Evolutionary conservation across 2,113 vertebrate species (phyloP).

Genomic region (Rynchops niger): DNA sequence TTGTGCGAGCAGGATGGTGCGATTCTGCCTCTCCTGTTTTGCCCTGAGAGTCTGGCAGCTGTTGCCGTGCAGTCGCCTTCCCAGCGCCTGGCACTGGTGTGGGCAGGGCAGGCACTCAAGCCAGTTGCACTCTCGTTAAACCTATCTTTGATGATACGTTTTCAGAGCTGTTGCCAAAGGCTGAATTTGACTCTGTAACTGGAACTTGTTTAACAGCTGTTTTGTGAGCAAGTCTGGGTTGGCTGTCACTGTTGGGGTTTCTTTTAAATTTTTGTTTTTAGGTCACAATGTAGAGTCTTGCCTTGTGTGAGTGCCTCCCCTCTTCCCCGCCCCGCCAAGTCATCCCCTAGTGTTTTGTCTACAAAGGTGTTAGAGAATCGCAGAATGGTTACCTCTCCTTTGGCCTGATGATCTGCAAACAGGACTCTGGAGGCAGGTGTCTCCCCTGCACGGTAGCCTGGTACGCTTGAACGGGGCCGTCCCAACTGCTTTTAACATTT

Average conservation of each 20-base stretch:
- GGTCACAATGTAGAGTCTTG: not conserved
- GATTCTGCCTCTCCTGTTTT: not conserved
- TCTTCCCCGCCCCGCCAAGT: not conserved
- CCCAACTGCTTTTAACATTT: not conserved
- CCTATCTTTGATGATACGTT: not conserved
- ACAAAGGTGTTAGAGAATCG: not conserved
- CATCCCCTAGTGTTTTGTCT: not conserved
- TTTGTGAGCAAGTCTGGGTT: not conserved
- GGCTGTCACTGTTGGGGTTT: not conserved
- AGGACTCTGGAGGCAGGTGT: not conserved
- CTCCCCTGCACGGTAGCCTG: accelerated
- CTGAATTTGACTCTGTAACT: not conserved
- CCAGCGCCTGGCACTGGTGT: not conserved
- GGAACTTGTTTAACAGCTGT: constrained; percentile 1
- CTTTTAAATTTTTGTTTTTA: not conserved
- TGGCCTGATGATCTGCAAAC: not conserved
- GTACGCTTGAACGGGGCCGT: no score
- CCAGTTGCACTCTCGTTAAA: not conserved
- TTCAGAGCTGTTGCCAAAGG: not conserved
- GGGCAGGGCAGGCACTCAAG: not conserved
- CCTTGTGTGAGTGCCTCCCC: not conserved
- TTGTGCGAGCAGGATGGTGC: not conserved
- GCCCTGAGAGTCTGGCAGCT: not conserved
- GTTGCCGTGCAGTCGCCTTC: not conserved
- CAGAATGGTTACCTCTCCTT: not conserved